Evolutionary conservation across 2,113 vertebrate genomes (phyloP).

Genomic region (Fregata magnificens): DNA sequence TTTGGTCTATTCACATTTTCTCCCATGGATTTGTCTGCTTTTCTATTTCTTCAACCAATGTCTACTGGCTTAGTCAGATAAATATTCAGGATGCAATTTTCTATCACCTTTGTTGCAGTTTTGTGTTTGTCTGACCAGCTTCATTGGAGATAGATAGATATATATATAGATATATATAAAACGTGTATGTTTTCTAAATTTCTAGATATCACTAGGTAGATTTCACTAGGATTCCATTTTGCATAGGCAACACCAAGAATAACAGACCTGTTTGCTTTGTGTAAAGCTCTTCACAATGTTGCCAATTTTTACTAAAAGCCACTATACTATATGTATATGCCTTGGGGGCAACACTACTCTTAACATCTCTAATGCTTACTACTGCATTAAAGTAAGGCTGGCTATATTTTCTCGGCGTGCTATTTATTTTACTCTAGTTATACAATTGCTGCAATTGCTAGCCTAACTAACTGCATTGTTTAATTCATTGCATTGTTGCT

Average conservation of each 20-base stretch:
- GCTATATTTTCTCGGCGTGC: background rate
- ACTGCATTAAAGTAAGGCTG: background rate
- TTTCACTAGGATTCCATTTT: constrained; percentile 1
- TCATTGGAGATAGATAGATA: background rate
- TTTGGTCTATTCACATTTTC: background rate
- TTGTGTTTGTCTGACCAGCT: background rate
- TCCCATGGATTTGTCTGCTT: background rate
- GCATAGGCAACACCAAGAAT: background rate
- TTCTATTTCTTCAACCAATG: background rate
- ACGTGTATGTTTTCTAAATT: background rate
- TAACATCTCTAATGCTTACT: background rate
- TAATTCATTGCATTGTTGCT: too few species aligned
- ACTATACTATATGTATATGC: background rate
- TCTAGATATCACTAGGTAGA: background rate
- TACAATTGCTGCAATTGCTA: background rate
- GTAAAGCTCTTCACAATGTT: background rate
- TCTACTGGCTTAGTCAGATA: background rate
- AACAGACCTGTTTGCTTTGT: background rate
- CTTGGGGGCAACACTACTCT: background rate
- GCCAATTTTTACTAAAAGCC: background rate
- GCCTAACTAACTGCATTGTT: background rate
- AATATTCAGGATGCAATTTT: background rate
- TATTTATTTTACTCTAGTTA: background rate
- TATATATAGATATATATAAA: too few species aligned
- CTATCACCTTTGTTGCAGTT: background rate